Conservation (phyloP, 2,797 vertebrate genomes). For the Myotis myotis region DNA sequence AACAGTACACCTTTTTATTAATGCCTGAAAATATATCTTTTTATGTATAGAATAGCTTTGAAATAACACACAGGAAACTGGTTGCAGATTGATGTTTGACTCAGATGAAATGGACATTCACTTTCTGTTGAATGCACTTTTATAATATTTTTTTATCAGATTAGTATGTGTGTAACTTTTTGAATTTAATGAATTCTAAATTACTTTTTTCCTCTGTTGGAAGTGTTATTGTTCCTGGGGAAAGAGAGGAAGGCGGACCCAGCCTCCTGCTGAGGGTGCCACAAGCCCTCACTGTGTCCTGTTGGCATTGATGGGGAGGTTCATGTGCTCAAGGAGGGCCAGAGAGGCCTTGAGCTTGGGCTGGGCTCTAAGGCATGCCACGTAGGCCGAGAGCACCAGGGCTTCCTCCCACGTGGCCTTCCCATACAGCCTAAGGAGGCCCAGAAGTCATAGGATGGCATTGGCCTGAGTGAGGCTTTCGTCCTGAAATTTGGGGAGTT, state of each 20-base stretch:
- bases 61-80: neutral
- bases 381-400: neutral
- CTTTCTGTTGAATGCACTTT: constrained; percentile 17
- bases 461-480: neutral
- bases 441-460: neutral
- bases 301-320: neutral
- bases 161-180: neutral
- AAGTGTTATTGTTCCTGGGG: neutral
- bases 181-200: neutral
- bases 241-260: neutral
- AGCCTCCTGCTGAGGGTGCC: neutral
- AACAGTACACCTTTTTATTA: neutral
- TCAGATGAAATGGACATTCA: neutral
- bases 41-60: constrained; percentile 5
- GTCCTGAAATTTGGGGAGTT: neutral
- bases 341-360: neutral
- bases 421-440: neutral
- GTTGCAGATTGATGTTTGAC: neutral
- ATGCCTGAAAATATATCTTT: neutral
- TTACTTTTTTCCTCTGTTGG: neutral
- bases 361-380: neutral
- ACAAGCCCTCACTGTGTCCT: neutral
- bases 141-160: constrained; percentile 19
- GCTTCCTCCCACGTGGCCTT: neutral
- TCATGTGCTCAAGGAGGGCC: neutral